A percentile compares a stretch with the other conserved stretches of the same genome.
These are phyloP conservation scores for Sturnira hondurensis DNA, from an alignment of 2,113 vertebrate genomes.

Conservation along the genomic window DNA sequence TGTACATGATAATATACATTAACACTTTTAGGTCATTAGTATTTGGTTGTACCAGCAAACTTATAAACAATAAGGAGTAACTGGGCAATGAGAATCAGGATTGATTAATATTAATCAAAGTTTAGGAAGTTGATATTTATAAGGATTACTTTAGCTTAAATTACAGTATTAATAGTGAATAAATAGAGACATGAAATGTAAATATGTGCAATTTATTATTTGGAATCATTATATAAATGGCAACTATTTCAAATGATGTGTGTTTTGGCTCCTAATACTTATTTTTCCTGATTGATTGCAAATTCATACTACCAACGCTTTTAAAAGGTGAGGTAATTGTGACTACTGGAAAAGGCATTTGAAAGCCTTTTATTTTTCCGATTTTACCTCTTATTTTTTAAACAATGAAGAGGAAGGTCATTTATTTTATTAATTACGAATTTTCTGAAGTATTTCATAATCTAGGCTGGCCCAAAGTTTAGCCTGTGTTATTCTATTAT, in stretches of 20 bases:
- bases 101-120: not conserved
- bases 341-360: not conserved
- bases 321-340: slow-evolving; percentile 29
- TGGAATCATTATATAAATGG: slow-evolving; percentile 14
- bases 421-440: not conserved
- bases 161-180: slow-evolving; percentile 22
- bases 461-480: not conserved
- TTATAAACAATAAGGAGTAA: not conserved
- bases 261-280: slow-evolving; percentile 12
- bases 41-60: not conserved
- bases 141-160: not conserved
- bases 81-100: not conserved
- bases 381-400: slow-evolving; percentile 12
- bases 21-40: not conserved
- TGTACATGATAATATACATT: not conserved
- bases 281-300: slow-evolving; percentile 18
- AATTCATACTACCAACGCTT: not conserved
- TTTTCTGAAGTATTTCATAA: slow-evolving; percentile 5
- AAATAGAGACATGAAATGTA: not conserved
- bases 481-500: not conserved
- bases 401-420: not conserved
- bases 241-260: not conserved
- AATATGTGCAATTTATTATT: not conserved
- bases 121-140: not conserved
- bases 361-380: not conserved